A percentile compares a stretch with the other conserved stretches of the same genome.
phyloP scores from a whole-genome alignment of 2,113 vertebrate species.

The Columbina picui region DNA sequence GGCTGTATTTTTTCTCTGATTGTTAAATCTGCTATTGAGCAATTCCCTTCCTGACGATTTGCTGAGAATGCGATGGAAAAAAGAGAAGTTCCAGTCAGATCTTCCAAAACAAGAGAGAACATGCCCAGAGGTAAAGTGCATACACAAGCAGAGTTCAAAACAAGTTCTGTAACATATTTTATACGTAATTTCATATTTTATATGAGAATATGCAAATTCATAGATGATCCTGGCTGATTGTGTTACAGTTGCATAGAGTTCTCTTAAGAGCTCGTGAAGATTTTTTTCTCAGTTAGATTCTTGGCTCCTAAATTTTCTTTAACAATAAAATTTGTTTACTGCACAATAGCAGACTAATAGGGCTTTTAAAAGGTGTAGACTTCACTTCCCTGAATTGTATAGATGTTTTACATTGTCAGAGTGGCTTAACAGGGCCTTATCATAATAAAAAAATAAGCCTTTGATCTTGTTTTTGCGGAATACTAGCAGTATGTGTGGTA shows the following conservation, averaged over 20 bases:
- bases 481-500: not conserved
- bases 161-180: constrained; percentile 3
- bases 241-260: not conserved
- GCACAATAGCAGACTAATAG: not conserved
- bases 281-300: not conserved
- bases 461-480: not conserved
- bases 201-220: not conserved
- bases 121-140: not conserved
- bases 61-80: not conserved
- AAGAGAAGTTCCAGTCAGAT: not conserved
- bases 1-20: not conserved
- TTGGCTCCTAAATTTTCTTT: not conserved
- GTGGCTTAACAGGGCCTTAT: not conserved
- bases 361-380: not conserved
- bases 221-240: not conserved
- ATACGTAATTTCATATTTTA: not conserved
- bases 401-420: not conserved
- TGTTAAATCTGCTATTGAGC: not conserved
- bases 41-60: not conserved
- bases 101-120: not conserved
- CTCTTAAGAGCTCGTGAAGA: not conserved
- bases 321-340: not conserved
- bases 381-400: not conserved
- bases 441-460: not conserved
- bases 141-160: not conserved